Base-by-base conservation (phyloP, 92 coral and sea anemone species). In the Chrysogorgia sp. region DNA sequence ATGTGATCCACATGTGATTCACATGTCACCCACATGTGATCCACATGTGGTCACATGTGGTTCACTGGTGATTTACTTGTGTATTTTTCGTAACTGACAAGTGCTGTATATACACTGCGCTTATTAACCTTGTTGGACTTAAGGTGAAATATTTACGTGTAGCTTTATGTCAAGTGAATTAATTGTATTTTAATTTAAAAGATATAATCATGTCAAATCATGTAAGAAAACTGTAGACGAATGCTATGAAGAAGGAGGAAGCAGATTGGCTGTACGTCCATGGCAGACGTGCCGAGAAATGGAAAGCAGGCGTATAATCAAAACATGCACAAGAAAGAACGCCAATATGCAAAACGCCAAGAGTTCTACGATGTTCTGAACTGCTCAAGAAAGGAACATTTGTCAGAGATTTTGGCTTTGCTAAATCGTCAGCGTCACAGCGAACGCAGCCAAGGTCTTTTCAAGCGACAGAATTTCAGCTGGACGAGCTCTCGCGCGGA, bases 221-320 rank as follows among this genome's bases (percentile, higher is more conserved):
- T 86, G 83, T 65, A 78, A 64, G 71, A 45, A 67, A 81, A 86
- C 83, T 43, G 86, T 82, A 24, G 83, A 86, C 34, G 86, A 86
- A 69, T 86, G 90, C 64, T 86, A 40, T 74, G 65, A 85, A 52
- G 88, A 85, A 75, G 84, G 75, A 14, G 88, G 85, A 53, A 85
- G 85, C 53, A 85, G 50, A 66, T 59, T 71, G 89, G 85, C 58
- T 70, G 79, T 55, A 25, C 65, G 50, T 76, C 89, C 24, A 82
- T 74, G 7, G 82, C 89, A 74, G 89, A 85, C 65, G 85, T 85
- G 30, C 82, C 79, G 5, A 63, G 89, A 85, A 71, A 80, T 65
- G 53, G 85, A 29, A 40, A 70, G 31, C 85, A 85, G 21, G 85
- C 85, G 24, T 74, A 85, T 70, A 85, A 84, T 48, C 80, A 56